Base-by-base conservation (phyloP, 2,888 invertebrate species). In the Sylvicola fuscatus region DNA sequence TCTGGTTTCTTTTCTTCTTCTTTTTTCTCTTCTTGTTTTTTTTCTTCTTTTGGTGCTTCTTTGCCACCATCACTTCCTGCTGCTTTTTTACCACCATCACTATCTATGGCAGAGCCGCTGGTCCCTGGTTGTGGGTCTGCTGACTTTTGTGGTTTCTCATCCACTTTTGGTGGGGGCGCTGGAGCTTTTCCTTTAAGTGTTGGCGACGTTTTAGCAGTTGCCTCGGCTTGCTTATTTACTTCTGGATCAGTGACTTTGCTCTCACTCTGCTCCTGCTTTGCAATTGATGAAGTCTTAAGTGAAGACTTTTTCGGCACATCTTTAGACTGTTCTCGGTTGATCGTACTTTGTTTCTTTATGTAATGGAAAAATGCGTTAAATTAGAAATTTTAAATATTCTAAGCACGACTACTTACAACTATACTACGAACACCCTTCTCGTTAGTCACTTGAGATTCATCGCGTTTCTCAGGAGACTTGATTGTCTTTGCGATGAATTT, bases 401-500 rank as follows among this genome's bases (percentile, higher is more conserved):
- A n/a, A n/a, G n/a, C n/a, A n/a, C n/a, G n/a, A n/a, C n/a, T n/a
- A n/a, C n/a, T n/a, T n/a, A n/a, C n/a, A n/a, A n/a, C n/a, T n/a
- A n/a, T n/a, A n/a, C n/a, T n/a, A 28, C 26, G 26, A 32, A 35
- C 31, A 14, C 40, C 2, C 35, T 35, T 27, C 15, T 46, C 46
- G 37, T 42, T 42, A 2, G 42, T 37, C 6, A 33, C 40, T 0
- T 43, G 42, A 3, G 33, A 14, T 28, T 35, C 37, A 13, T 49
- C 38, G 3, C 49, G 72, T 0, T 67, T 62, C 36, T 68, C 27
- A 27, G 27, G 7, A 10, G n/a, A 4, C n/a, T 29, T 68, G 42
- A 76, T 65, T 56, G 78, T 75, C 49, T 67, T 72, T 41, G 72
- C 70, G 73, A 86, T 86, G 52, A 86, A 87, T 56, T 84, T 86